Base-by-base conservation (phyloP, 2,888 invertebrate genomes). In the Craniophora ligustri region DNA sequence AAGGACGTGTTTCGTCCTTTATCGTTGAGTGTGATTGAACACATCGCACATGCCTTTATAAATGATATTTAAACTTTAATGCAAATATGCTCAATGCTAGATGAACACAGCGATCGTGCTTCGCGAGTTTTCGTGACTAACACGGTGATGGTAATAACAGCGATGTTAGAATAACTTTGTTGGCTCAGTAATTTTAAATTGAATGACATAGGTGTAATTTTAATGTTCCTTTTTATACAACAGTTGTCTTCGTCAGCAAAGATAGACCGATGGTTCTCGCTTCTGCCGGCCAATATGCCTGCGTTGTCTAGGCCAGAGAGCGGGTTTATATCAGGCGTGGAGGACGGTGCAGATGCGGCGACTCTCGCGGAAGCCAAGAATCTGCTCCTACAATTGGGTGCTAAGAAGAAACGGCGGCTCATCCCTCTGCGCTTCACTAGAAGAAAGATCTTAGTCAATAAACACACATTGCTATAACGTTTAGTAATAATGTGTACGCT, bases 191-290 rank as follows among this genome's bases (percentile, higher is more conserved):
- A 14, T 35, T 2, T 35, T 21, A 23, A 28, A 26, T 14, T 41
- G 4, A 10, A 18, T 36, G 42, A 23, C 14, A 32, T 10, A n/a
- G n/a, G 10, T 58, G 35, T 54, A 26, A 49, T 49, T 59, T 2
- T 62, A 47, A 41, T 47, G 0, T 36, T 32, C 46, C 57, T 68
- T 73, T 23, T 72, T 65, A 44, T 46, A 59, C 47, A 57, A 62
- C 92, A 97, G 97, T 92, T 97, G 80, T 96, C 96, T 72, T 95
- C 97, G 48, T 94, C 95, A 63, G 96, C 96, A 58, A 97, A 97
- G 92, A 96, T 97, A 78, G 96, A 96, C 78, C 95, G 97, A 41
- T 97, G 97, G 97, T 97, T 97, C 84, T 96, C 96, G 62, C 94
- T 96, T 66, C 91, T 96, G 69, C 95, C 95, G 14, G 73, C 85